Evolutionary conservation across 1,140 invertebrate genomes (phyloP).

Genomic region (Hormaphis cornu): DNA sequence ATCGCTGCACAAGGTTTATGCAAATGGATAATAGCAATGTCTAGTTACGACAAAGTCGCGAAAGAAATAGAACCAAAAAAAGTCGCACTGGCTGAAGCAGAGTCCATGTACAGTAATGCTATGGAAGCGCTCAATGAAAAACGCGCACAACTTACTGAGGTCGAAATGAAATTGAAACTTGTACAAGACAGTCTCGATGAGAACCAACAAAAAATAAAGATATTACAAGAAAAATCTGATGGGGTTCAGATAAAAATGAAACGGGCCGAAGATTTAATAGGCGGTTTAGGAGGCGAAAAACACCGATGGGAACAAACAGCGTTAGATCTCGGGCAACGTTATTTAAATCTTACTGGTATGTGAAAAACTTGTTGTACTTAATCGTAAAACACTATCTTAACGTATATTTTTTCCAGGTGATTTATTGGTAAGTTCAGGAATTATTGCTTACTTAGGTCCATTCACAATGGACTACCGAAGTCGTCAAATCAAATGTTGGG

Average conservation of each 20-base stretch:
- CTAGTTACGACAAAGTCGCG: constrained; percentile 85
- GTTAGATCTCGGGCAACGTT: constrained; percentile 54
- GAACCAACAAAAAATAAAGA: constrained; percentile 58
- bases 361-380: too few relatives aligned
- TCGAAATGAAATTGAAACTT: constrained; percentile 66
- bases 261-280: constrained; percentile 73
- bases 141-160: constrained; percentile 61
- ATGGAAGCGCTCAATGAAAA: constrained; percentile 87
- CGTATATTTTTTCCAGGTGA: constrained; percentile 77
- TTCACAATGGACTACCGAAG: constrained; percentile 73
- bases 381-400: neutral
- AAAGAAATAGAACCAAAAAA: constrained; percentile 93
- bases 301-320: constrained; percentile 75
- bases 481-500: constrained; percentile 61
- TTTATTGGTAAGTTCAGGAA: constrained; percentile 57
- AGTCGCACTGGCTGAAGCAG: constrained; percentile 65
- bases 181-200: constrained; percentile 62
- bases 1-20: constrained; percentile 88
- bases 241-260: constrained; percentile 77
- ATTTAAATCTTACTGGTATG: constrained; percentile 41
- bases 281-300: constrained; percentile 83
- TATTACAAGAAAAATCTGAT: constrained; percentile 70
- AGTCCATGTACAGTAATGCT: constrained; percentile 68
- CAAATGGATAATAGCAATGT: constrained; percentile 85
- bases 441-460: constrained; percentile 82